A percentile compares a stretch with the other conserved stretches of the same genome.
Evolutionary conservation across 2,797 vertebrate genomes (phyloP).

Genomic region (Vireo griseus): DNA sequence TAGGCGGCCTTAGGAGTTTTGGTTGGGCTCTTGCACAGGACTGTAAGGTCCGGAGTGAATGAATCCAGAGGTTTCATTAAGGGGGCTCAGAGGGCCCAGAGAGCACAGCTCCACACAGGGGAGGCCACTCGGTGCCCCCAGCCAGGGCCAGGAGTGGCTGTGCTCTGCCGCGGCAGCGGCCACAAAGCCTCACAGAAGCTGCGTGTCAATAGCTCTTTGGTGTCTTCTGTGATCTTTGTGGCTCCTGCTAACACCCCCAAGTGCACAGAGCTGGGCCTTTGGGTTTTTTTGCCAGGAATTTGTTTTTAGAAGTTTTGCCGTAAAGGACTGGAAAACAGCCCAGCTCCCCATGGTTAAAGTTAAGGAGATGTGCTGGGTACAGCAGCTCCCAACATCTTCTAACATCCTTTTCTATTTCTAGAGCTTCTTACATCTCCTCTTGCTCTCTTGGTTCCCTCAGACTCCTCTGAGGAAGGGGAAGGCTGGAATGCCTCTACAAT

Average conservation of each 20-base stretch:
- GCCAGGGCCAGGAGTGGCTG: not conserved
- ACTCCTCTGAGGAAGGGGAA: not conserved
- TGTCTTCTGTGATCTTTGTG: conserved; percentile 42
- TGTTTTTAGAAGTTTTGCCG: not conserved
- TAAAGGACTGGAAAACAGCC: not conserved
- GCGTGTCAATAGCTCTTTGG: conserved; percentile 55
- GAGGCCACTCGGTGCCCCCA: not conserved
- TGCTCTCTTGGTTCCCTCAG: not conserved
- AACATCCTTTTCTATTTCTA: not conserved
- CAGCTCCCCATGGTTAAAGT: not conserved
- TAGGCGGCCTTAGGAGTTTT: not conserved
- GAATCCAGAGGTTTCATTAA: not conserved
- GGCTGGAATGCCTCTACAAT: not conserved
- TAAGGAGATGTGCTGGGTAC: conserved; percentile 5
- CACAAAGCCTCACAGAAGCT: conserved; percentile 40
- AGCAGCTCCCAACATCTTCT: not conserved
- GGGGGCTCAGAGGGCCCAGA: not conserved
- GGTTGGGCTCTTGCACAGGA: not conserved
- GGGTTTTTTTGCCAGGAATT: not conserved
- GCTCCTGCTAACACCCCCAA: not conserved
- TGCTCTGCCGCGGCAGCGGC: not conserved
- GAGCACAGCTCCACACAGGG: not conserved
- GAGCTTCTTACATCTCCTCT: not conserved
- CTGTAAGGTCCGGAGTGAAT: not conserved
- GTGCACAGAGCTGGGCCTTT: not conserved